These are phyloP conservation scores for Trachythela sp. DNA, from an alignment of 64 coral and sea anemone species.

Conservation along the genomic window DNA sequence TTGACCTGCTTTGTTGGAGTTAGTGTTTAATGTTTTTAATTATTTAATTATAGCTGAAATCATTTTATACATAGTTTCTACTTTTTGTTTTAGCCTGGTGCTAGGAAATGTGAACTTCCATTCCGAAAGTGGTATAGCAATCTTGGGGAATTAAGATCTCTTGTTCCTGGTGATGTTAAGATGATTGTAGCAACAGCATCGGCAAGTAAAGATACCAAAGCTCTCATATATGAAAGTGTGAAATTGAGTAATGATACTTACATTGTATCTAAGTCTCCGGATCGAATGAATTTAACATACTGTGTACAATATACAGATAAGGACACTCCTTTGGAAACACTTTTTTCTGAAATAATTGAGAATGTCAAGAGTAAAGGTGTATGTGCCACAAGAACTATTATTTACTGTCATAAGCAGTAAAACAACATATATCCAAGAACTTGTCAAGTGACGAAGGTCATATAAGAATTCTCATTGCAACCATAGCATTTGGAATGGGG, in stretches of 20 bases:
- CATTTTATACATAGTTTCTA: too few relatives aligned
- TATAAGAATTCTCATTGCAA: background rate
- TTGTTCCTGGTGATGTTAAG: background rate
- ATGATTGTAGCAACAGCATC: background rate
- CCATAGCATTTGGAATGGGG: background rate
- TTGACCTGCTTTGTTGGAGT: too few relatives aligned
- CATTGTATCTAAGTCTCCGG: background rate
- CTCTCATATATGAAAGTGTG: background rate
- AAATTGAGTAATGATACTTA: background rate
- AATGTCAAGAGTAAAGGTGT: background rate
- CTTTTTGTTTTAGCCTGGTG: background rate
- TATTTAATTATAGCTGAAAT: too few relatives aligned
- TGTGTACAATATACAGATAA: background rate
- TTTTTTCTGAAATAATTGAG: background rate
- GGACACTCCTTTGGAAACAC: background rate
- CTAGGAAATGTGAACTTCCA: background rate
- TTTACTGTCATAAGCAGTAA: background rate
- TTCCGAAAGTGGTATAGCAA: background rate
- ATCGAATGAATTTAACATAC: background rate
- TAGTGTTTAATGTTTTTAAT: too few relatives aligned
- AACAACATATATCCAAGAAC: background rate
- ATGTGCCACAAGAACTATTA: background rate
- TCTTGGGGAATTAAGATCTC: background rate
- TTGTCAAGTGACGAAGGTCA: background rate
- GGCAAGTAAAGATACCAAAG: background rate